Base-by-base conservation (phyloP, 2,113 vertebrate genomes). In the Xiphorhynchus elegans region DNA sequence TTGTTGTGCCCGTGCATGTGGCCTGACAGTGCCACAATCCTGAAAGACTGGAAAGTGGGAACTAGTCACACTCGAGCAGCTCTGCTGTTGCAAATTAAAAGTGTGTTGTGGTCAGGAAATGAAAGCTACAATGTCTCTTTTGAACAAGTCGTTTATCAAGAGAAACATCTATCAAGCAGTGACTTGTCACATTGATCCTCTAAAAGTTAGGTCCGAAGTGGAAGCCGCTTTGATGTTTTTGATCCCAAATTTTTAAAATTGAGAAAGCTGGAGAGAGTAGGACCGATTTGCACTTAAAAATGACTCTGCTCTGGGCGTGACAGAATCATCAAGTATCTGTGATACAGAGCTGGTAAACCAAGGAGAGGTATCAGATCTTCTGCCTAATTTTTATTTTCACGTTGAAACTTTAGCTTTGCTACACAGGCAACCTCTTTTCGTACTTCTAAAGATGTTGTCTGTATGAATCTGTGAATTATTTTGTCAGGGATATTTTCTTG, bases 91-190 rank as follows among this genome's bases (percentile, higher is more conserved):
- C 98, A 98, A 98, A 98, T 98, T 98, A 98, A 98, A 98, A 98
- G 98, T 98, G 98, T 98, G 98, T 98, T 98, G 98, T 98, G 98
- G 98, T 98, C 98, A 98, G 98, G 98, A 98, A 98, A 98, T 98
- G 98, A 98, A 98, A 98, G 98, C 98, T 98, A 98, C 98, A 98
- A 98, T 98, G 98, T 98, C 98, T 98, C 98, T 98, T 98, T 98
- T 98, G 98, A 98, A 98, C 97, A 98, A 98, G 98, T 98, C 98
- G 92, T 98, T 98, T 98, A 98, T 98, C 98, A 98, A 98, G 97
- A 98, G 98, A 98, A 98, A 98, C 98, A 98, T 98, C 98, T 98
- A 98, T 98, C 98, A 98, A 97, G 97, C 96, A 97, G 97, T 96
- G 97, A 97, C 97, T 98, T 98, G 98, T 98, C 98, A 98, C 97